Conservation (phyloP, 1,140 invertebrate species). For the Druon quercuslanigerum region DNA sequence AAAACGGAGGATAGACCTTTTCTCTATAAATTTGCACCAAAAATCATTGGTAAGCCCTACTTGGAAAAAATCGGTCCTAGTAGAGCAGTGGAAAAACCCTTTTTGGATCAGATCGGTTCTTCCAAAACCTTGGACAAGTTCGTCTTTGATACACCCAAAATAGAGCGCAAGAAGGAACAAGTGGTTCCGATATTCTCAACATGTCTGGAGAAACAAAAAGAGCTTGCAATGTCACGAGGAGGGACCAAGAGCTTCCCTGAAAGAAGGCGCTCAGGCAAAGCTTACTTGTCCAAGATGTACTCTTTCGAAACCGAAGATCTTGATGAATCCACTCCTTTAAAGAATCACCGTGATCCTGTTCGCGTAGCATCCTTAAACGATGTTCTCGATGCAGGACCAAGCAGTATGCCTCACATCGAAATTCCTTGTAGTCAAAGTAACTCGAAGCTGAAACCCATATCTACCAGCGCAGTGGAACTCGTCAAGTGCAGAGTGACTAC, state of each 20-base stretch:
- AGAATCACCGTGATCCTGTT: constrained; percentile 58
- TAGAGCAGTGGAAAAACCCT: constrained; percentile 67
- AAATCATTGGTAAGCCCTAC: constrained; percentile 71
- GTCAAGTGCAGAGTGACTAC: constrained; percentile 69
- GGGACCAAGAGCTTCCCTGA: constrained; percentile 46
- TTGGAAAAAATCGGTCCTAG: constrained; percentile 70
- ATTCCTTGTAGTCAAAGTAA: constrained; percentile 40
- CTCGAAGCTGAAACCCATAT: constrained; percentile 32
- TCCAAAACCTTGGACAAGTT: constrained; percentile 71
- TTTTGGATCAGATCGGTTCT: constrained; percentile 68
- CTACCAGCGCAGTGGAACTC: constrained; percentile 53
- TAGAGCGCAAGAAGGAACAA: constrained; percentile 28
- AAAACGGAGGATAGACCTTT: constrained; percentile 71
- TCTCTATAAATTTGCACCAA: constrained; percentile 63
- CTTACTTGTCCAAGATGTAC: constrained; percentile 69
- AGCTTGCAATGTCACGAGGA: constrained; percentile 29
- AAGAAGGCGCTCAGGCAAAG: constrained; percentile 64
- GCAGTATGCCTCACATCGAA: constrained; percentile 61
- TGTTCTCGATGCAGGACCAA: constrained; percentile 62
- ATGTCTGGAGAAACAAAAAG: constrained; percentile 10
- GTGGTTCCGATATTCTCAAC: constrained; percentile 33
- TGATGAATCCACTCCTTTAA: constrained; percentile 49
- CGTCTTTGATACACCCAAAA: constrained; percentile 56
- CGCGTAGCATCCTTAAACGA: constrained; percentile 64
- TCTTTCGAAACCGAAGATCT: constrained; percentile 72